Conservation (phyloP, 1,140 invertebrate genomes). For the Camponotus floridanus region DNA sequence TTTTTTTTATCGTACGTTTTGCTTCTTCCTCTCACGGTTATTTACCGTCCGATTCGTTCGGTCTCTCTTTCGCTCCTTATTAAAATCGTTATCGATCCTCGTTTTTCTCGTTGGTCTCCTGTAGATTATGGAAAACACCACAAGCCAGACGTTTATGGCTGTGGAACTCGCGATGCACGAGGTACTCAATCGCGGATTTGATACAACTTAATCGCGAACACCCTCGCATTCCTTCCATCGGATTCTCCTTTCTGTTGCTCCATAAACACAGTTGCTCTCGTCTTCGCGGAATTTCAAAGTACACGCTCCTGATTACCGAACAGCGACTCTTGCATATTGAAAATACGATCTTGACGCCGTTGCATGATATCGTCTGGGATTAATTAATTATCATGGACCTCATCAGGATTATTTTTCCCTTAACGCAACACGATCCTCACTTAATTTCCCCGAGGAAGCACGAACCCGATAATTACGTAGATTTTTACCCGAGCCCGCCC, state of each 20-base stretch:
- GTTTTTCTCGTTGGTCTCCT: slow-evolving; percentile 1
- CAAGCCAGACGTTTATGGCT: slow-evolving; percentile 77
- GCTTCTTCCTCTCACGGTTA: background rate
- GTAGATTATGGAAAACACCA: slow-evolving; percentile 81
- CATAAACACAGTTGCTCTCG: slow-evolving; percentile 65
- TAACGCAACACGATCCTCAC: slow-evolving; percentile 49
- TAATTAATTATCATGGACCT: slow-evolving; percentile 37
- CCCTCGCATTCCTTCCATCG: slow-evolving; percentile 66
- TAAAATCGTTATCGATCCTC: slow-evolving; percentile 19
- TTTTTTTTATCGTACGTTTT: slow-evolving; percentile 39
- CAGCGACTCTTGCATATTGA: too few species aligned
- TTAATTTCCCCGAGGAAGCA: slow-evolving; percentile 56
- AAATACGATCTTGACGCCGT: background rate
- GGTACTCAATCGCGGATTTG: slow-evolving; percentile 80
- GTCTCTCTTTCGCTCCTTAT: slow-evolving; percentile 49
- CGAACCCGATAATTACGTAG: slow-evolving; percentile 70
- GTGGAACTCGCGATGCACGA: slow-evolving; percentile 75
- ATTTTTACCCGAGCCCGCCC: slow-evolving; percentile 59
- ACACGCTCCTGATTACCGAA: too few species aligned
- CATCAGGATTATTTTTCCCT: slow-evolving; percentile 30
- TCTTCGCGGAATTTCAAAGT: slow-evolving; percentile 60
- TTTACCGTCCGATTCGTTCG: slow-evolving; percentile 23
- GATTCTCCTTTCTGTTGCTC: slow-evolving; percentile 37
- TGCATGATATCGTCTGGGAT: background rate
- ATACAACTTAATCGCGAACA: slow-evolving; percentile 83